Percentiles rank a stretch among this genome's conserved stretches.
Conservation (phyloP, 2,113 vertebrate genomes). For the Lepidothrix coronata region DNA sequence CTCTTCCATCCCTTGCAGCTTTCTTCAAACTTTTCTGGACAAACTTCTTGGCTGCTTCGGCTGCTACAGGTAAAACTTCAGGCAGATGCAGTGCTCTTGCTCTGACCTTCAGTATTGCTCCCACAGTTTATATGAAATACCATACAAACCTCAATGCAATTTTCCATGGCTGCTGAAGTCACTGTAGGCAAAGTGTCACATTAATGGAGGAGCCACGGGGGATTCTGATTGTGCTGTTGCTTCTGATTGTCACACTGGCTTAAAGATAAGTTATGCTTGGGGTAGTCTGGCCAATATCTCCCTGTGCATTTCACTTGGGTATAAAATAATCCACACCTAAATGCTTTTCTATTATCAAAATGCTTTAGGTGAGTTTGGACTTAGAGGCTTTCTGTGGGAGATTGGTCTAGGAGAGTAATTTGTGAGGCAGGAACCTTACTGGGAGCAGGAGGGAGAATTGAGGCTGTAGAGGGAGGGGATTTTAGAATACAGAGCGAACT, state of each 20-base stretch:
- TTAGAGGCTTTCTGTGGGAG: background rate
- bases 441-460: background rate
- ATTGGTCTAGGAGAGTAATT: background rate
- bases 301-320: background rate
- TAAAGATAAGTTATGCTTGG: constrained; percentile 10
- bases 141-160: background rate
- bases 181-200: constrained; percentile 11
- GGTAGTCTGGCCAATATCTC: background rate
- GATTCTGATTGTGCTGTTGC: constrained; percentile 29
- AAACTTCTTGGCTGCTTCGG: background rate
- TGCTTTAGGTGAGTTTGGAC: background rate
- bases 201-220: constrained; percentile 16
- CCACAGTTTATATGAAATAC: constrained; percentile 1
- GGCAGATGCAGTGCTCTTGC: background rate
- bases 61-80: background rate
- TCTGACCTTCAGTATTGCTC: constrained; percentile 31
- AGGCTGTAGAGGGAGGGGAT: background rate
- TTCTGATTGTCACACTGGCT: constrained; percentile 36
- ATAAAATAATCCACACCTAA: background rate
- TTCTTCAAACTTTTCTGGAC: background rate
- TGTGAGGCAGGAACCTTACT: background rate
- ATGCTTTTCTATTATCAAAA: background rate
- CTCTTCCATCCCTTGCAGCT: background rate
- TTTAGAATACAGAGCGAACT: background rate
- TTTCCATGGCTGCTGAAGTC: constrained; percentile 27